Evolutionary conservation across 1,140 invertebrate genomes (phyloP).

Genomic region (Coelopa frigida): DNA sequence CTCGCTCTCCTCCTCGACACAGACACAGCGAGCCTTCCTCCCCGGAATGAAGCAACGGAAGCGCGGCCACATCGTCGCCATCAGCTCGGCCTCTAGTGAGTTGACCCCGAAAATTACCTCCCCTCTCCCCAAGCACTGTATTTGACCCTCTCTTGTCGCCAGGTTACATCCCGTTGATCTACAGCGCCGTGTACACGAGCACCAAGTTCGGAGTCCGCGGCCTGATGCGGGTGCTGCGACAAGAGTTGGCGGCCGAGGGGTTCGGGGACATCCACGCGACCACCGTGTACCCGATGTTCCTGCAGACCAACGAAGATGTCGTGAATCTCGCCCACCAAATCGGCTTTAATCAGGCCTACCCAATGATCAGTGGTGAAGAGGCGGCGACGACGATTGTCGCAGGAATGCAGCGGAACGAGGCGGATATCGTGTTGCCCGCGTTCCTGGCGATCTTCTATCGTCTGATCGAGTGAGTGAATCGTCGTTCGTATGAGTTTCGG

Average conservation of each 20-base stretch:
- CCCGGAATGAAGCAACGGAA: constrained; percentile 75
- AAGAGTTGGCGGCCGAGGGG: neutral
- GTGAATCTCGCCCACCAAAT: neutral
- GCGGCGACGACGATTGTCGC: neutral
- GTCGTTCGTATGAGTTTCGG: no score
- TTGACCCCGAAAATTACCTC: no score
- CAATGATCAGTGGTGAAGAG: neutral
- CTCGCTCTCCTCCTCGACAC: no score
- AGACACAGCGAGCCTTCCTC: constrained; percentile 58
- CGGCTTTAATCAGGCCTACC: neutral
- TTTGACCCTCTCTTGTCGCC: no score
- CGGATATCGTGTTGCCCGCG: neutral
- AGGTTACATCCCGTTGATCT: neutral
- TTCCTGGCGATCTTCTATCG: neutral
- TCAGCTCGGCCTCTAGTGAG: constrained; percentile 68
- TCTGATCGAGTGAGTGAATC: neutral
- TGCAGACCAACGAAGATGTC: neutral
- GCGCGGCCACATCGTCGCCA: constrained; percentile 75
- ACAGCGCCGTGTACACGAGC: constrained; percentile 49
- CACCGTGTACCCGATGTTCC: neutral
- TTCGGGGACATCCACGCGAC: neutral
- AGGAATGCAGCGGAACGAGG: neutral
- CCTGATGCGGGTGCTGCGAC: constrained; percentile 57
- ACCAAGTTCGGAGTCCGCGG: constrained; percentile 66
- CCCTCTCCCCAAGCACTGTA: no score